Evolutionary conservation across 2,797 vertebrate genomes (phyloP), one percentile per base, ranked within the genome.

Genomic region (Linurgus olivaceus): DNA sequence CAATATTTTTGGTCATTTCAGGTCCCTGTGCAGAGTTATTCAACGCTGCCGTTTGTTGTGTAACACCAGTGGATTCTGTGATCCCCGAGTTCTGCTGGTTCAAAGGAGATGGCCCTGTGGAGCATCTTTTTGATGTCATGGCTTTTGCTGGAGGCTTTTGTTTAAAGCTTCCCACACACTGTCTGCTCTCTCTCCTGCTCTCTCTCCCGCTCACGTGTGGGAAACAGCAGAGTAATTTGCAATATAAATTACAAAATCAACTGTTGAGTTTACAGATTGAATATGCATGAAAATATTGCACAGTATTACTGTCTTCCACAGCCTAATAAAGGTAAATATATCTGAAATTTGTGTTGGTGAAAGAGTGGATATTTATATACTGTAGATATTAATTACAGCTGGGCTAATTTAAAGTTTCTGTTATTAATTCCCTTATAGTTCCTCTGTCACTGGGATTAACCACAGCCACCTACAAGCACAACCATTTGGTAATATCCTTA

Each of bases 311-410:
- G 81, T 78, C 72, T 96, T 94, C 78, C 90, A 63, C 90, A 79
- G 72, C 24, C 65, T 80, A 58, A 92, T 92, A 93, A 61, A 96
- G 95, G 95, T 91, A 97, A 96, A 96, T 92, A 96, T 26, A 40
- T 31, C 94, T 93, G 67, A 91, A 94, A 81, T 97, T 68, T 73
- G 51, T 96, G 85, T 78, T 88, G 73, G 70, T 79, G 71, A 86
- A 92, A 96, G 74, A 95, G 47, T 58, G 38, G 74, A 25, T 96
- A 96, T 96, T 97, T 96, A 96, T 93, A 85, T 44, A 90, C 85
- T 35, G 31, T 80, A 88, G 93, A 85, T 96, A 97, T 95, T 97
- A 97, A 97, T 97, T 97, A 96, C 91, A 83, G 47, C 62, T 95
- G 73, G 73, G 85, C 85, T 97, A 95, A 97, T 97, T 96, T 84